A percentile compares a stretch with the other conserved stretches of the same genome.
Evolutionary conservation across 1,140 invertebrate genomes (phyloP).

Genomic region (Pararge aegeria): DNA sequence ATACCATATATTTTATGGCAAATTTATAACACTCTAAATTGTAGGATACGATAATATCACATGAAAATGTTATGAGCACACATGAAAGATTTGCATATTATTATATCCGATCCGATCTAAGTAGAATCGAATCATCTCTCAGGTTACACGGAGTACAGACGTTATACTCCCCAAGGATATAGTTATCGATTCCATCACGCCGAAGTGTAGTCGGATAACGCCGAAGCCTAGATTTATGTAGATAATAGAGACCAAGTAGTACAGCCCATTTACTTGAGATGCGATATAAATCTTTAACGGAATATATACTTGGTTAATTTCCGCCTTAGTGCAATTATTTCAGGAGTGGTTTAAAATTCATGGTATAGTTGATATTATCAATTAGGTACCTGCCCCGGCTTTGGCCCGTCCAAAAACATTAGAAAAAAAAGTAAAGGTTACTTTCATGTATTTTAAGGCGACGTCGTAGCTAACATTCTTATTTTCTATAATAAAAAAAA

Average conservation of each 20-base stretch:
- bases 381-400: too few species aligned
- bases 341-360: too few species aligned
- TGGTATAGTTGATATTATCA: too few species aligned
- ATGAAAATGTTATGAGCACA: not conserved
- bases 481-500: too few species aligned
- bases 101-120: slow-evolving; percentile 4
- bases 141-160: slow-evolving; percentile 20
- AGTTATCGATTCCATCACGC: slow-evolving; percentile 26
- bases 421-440: too few species aligned
- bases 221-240: slow-evolving; percentile 21
- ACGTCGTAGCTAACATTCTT: too few species aligned
- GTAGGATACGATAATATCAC: not conserved
- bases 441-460: too few species aligned
- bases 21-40: too few species aligned
- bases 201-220: slow-evolving; percentile 16
- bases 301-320: not conserved
- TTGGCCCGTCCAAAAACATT: too few species aligned
- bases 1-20: too few species aligned
- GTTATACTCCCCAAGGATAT: slow-evolving; percentile 20
- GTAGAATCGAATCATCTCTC: slow-evolving; percentile 20
- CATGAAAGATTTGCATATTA: slow-evolving; percentile 12
- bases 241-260: slow-evolving; percentile 17
- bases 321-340: too few species aligned
- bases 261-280: slow-evolving; percentile 5
- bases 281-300: not conserved